A percentile compares a stretch with the other conserved stretches of the same genome.
Conservation (phyloP, 2,888 invertebrate genomes). For the Leucozona laternaria region DNA sequence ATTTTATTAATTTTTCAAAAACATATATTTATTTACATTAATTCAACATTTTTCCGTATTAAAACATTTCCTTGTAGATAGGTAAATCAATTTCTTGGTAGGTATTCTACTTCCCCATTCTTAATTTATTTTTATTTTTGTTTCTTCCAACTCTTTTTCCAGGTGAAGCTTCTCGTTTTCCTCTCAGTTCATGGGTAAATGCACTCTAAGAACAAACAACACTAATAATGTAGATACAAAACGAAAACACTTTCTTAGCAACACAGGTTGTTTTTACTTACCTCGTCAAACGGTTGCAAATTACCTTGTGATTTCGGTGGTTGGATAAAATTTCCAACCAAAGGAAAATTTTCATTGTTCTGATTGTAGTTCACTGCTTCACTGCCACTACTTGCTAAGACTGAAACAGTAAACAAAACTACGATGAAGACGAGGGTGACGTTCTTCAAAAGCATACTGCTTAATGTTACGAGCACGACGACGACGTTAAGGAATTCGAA, state of each 20-base stretch:
- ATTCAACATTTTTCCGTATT: not conserved
- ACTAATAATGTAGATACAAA: not conserved
- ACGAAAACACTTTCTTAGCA: not conserved
- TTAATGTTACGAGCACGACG: not conserved
- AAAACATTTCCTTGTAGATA: not conserved
- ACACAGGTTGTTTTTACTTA: not conserved
- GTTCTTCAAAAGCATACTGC: not conserved
- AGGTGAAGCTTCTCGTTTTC: not conserved
- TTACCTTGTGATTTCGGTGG: not conserved
- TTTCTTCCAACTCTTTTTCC: not conserved
- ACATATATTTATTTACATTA: not conserved
- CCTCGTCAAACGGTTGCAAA: not conserved
- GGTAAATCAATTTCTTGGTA: not conserved
- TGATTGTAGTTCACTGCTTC: not conserved
- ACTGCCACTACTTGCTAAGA: not conserved
- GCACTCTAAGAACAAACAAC: not conserved
- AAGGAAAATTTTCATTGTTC: not conserved
- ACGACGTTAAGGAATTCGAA: not conserved
- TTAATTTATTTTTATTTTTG: not conserved
- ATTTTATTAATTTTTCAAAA: too few relatives aligned
- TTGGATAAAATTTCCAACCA: not conserved
- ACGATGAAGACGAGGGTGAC: not conserved
- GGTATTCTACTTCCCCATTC: not conserved
- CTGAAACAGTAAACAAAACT: constrained; percentile 1
- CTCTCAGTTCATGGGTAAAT: not conserved